Conservation (phyloP, 2,113 vertebrate genomes). For the Erpornis zantholeuca region DNA sequence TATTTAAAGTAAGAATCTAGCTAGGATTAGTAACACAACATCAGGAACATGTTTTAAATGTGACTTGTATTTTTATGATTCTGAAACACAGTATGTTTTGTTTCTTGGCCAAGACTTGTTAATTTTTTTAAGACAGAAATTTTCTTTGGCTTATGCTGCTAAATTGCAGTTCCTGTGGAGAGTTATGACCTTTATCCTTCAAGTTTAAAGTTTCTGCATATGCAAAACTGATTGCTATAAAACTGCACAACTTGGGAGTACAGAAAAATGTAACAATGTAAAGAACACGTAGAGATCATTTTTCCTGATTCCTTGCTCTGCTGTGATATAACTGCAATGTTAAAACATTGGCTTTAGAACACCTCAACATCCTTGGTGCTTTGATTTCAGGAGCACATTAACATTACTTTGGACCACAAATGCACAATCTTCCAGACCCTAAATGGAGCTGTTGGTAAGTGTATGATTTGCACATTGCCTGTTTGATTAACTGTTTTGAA, state of each 20-base stretch:
- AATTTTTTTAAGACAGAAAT: neutral
- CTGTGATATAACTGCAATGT: neutral
- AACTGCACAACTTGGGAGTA: neutral
- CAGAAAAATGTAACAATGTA: neutral
- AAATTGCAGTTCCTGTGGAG: neutral
- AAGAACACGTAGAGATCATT: neutral
- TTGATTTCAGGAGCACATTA: constrained; percentile 82
- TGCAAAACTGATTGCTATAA: neutral
- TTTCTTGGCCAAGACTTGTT: neutral
- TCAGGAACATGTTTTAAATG: neutral
- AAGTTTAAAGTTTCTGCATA: neutral
- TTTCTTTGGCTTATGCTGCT: neutral
- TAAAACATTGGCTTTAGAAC: neutral
- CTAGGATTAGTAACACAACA: neutral
- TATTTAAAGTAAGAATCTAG: neutral
- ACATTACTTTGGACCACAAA: constrained; percentile 95
- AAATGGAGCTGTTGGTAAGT: constrained; percentile 92
- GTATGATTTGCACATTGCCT: neutral
- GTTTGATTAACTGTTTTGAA: neutral
- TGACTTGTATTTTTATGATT: neutral
- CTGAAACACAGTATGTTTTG: neutral
- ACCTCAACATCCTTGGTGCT: neutral
- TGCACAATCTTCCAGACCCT: constrained; percentile 95
- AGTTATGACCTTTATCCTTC: neutral
- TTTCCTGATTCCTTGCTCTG: neutral